Evolutionary conservation across 2,113 vertebrate genomes (phyloP).

Genomic region (Dermatemys mawii): DNA sequence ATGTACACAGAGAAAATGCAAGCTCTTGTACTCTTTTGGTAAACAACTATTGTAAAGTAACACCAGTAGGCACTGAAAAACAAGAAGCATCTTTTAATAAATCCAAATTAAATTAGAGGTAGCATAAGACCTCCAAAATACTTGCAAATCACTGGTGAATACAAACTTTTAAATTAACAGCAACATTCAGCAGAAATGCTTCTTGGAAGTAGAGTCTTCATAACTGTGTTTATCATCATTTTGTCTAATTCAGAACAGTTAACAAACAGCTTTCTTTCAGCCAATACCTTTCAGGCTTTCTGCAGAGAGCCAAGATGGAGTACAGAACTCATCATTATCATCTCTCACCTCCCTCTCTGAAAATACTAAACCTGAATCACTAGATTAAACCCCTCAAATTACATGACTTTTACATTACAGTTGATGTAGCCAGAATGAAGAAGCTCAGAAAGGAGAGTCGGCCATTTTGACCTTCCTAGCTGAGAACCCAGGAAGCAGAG

Average conservation of each 20-base stretch:
- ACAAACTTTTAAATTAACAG: constrained; percentile 28
- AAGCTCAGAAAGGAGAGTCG: background rate
- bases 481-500: background rate
- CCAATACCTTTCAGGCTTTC: background rate
- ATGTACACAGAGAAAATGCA: constrained; percentile 18
- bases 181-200: constrained; percentile 12
- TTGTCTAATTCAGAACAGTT: background rate
- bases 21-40: constrained; percentile 42
- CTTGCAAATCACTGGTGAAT: constrained; percentile 38
- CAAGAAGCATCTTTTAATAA: constrained; percentile 63
- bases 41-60: constrained; percentile 59
- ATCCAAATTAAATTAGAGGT: constrained; percentile 51
- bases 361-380: background rate
- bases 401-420: background rate
- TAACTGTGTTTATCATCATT: background rate
- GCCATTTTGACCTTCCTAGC: background rate
- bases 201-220: background rate
- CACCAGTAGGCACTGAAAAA: constrained; percentile 42
- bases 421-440: background rate
- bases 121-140: constrained; percentile 8
- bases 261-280: background rate
- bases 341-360: background rate
- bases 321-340: background rate
- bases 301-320: background rate
- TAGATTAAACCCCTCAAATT: background rate